A percentile compares a stretch with the other conserved stretches of the same genome.
These are phyloP conservation scores for Eubasilissa splendida DNA, from an alignment of 2,888 invertebrate genomes.

Conservation along the genomic window DNA sequence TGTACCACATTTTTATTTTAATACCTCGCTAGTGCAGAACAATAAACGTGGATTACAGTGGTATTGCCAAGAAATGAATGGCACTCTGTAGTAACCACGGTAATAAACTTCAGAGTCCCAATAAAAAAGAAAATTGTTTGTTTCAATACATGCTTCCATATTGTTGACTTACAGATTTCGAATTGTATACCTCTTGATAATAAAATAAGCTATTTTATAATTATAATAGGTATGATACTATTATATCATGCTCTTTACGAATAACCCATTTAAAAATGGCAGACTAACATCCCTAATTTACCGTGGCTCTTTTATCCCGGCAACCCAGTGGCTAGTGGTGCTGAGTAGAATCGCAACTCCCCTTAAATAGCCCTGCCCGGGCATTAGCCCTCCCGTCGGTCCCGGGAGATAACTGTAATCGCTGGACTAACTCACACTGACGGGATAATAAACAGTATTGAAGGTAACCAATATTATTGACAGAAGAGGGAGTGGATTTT, in stretches of 20 bases:
- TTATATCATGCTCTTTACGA: background rate
- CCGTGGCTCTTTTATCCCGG: background rate
- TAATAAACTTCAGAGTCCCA: too few species aligned
- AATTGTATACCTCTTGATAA: too few species aligned
- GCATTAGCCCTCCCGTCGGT: conserved; percentile 23
- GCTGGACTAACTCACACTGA: conserved; percentile 48
- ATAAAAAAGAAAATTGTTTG: too few species aligned
- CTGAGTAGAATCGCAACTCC: conserved; percentile 3
- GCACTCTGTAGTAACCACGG: too few species aligned
- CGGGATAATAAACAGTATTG: conserved; percentile 52
- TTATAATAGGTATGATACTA: too few species aligned
- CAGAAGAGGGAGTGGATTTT: background rate
- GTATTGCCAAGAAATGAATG: too few species aligned
- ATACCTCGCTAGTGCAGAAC: too few species aligned
- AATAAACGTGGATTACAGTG: too few species aligned
- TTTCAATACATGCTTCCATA: too few species aligned
- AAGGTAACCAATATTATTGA: conserved; percentile 7
- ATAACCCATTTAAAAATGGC: background rate
- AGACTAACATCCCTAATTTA: background rate
- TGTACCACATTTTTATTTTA: too few species aligned
- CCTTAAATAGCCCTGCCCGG: conserved; percentile 8
- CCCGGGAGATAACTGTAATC: conserved; percentile 54
- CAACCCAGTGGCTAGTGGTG: background rate
- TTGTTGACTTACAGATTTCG: too few species aligned
- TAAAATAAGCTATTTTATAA: too few species aligned